Base-by-base conservation (phyloP, 2,888 invertebrate species). In the Melipona beecheii region DNA sequence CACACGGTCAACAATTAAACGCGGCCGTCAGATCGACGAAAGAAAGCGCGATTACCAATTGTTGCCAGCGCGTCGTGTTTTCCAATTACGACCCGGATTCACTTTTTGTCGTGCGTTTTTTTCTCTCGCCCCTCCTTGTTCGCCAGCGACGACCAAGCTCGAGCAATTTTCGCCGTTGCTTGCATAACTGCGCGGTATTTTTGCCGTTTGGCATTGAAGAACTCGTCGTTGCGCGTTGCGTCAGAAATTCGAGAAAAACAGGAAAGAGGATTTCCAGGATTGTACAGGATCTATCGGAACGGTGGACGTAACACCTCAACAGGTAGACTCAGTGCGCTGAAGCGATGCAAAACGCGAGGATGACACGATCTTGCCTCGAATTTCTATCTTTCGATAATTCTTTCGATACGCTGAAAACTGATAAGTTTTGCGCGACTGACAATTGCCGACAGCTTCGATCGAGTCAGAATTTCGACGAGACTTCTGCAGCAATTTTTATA, bases 31-130 rank as follows among this genome's bases (percentile, higher is more conserved):
- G 50, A 68, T 50, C 13, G 43, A 70, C 27, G 54, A 60, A 78
- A 78, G 52, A 78, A 68, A n/a, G 13, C 6, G 24, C 56, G 58
- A 75, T 78, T 72, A 64, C 17, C 68, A 36, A 68, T 82, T 71
- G 65, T 70, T 50, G 49, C 11, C n/a, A 0, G 4, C n/a, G 27
- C 54, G 43, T 31, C 50, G 24, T 9, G 17, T 36, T 52, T 73
- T 73, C 27, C 66, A 27, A 64, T 54, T 19, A 31, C 36, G 4
- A 58, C 13, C 17, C 24, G n/a, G 52, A 17, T 17, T 52, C 24
- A 11, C 17, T 49, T 65, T 65, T 43, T 13, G 13, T n/a, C 43
- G 1, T n/a, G n/a, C 21, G 9, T 9, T 43, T 31, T 3, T 31
- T 31, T 31, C n/a, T 24, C 13, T 6, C 60, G 27, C 1, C 43